phyloP scores from a whole-genome alignment of 2,888 invertebrate species.

The Malthinus seriepunctatus region DNA sequence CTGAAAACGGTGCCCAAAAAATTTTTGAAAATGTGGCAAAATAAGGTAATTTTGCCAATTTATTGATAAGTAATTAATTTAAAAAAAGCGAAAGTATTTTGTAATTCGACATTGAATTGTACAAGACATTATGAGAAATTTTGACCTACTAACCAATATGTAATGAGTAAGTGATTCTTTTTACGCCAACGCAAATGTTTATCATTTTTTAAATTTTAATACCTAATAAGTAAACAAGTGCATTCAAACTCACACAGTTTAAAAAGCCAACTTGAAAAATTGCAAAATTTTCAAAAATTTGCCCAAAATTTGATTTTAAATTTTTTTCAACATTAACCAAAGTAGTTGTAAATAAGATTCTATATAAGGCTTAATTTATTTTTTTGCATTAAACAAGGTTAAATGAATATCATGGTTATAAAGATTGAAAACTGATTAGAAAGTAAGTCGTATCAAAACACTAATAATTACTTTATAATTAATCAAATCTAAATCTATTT shows the following conservation, averaged over 20 bases:
- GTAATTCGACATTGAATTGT: slow-evolving; percentile 29
- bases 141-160: slow-evolving; percentile 32
- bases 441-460: not conserved
- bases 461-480: no score
- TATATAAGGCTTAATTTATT: slow-evolving; percentile 19
- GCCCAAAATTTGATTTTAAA: not conserved
- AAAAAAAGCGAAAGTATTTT: slow-evolving; percentile 28
- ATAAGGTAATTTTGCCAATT: not conserved
- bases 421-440: slow-evolving; percentile 4
- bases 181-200: slow-evolving; percentile 34
- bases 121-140: slow-evolving; percentile 18
- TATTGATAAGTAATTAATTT: not conserved
- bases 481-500: no score
- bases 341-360: slow-evolving; percentile 1
- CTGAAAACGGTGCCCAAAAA: no score
- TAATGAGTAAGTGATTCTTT: slow-evolving; percentile 24
- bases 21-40: no score
- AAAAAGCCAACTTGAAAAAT: no score
- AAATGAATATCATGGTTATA: slow-evolving; percentile 10
- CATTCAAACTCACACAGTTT: no score
- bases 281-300: no score
- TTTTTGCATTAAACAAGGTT: slow-evolving; percentile 17
- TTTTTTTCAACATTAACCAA: not conserved
- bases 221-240: no score
- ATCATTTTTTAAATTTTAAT: slow-evolving; percentile 21